Evolutionary conservation across 2,888 invertebrate genomes (phyloP), one percentile per base, ranked within the genome.

Genomic region (Eretmocerus hayati): DNA sequence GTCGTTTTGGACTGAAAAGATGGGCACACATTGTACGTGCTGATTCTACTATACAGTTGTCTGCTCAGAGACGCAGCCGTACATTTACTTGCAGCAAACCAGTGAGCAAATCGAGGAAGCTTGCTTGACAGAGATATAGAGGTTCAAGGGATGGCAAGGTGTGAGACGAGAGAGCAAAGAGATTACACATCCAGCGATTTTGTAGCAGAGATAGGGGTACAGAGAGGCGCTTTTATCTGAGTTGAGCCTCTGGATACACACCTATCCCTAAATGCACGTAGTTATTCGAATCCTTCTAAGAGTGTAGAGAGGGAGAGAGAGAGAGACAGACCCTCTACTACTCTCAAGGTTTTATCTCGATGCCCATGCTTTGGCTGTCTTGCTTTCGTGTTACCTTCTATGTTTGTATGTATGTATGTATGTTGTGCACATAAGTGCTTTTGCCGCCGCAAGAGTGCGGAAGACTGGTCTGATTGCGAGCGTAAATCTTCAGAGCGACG

Each of bases 221-320:
- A n/a, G 42, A 42, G 50, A 50, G 50, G 42, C 39, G 46, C 42
- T 42, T 50, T 46, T 50, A 50, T 50, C 46, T 50, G 22, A 15
- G 36, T 26, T 26, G 8, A 26, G 26, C 36, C 32, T 15, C 40
- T 46, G 41, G 41, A 50, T 46, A 42, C 42, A 48, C 32, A 32
- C 41, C 18, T 42, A 1, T 11, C 26, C 26, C 26, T 26, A 42
- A 31, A 42, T 43, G 18, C 36, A 26, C 19, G 38, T 32, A 21
- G 41, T 8, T 38, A 50, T 50, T 46, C 42, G 46, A 50, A 50
- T 46, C 46, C 37, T n/a, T n/a, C n/a, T n/a, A n/a, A n/a, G n/a
- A n/a, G n/a, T n/a, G n/a, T n/a, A n/a, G n/a, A n/a, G n/a, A n/a
- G n/a, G n/a, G n/a, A n/a, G n/a, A n/a, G n/a, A n/a, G n/a, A n/a